Conservation (phyloP, 2,888 invertebrate species). For the Apoda limacodes region DNA sequence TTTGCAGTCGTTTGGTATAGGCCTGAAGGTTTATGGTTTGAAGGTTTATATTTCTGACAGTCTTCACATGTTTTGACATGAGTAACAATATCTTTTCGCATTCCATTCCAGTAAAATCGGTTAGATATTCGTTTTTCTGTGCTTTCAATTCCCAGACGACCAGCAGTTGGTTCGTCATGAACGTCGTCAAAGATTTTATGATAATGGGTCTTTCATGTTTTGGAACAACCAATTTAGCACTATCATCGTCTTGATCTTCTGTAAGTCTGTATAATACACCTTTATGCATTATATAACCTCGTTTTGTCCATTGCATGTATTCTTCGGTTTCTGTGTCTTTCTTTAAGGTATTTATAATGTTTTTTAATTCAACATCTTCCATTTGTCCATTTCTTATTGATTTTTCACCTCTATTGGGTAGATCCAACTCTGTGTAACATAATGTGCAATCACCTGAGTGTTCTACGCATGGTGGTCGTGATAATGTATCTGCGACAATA, state of each 20-base stretch:
- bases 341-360: slow-evolving; percentile 10
- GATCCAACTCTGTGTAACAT: neutral
- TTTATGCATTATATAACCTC: slow-evolving; percentile 3
- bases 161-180: slow-evolving; percentile 12
- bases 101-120: slow-evolving; percentile 4
- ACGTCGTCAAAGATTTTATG: neutral
- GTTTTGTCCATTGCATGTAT: neutral
- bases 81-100: neutral
- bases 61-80: slow-evolving; percentile 1
- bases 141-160: slow-evolving; percentile 19
- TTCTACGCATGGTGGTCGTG: slow-evolving; percentile 13
- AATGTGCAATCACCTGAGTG: neutral
- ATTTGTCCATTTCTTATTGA: slow-evolving; percentile 9
- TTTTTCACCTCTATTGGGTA: slow-evolving; percentile 1
- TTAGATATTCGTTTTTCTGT: slow-evolving; percentile 16
- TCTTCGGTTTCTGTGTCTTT: neutral
- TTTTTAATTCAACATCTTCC: slow-evolving; percentile 5
- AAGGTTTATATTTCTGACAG: slow-evolving; percentile 1
- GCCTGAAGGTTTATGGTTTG: neutral
- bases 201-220: neutral
- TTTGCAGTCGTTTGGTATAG: slow-evolving; percentile 1
- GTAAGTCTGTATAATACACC: slow-evolving; percentile 1
- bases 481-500: slow-evolving; percentile 16
- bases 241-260: neutral
- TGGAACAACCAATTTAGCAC: slow-evolving; percentile 1